These are phyloP conservation scores for Entomobrya multifasciata DNA, from an alignment of 2,888 invertebrate genomes.

Conservation along the genomic window DNA sequence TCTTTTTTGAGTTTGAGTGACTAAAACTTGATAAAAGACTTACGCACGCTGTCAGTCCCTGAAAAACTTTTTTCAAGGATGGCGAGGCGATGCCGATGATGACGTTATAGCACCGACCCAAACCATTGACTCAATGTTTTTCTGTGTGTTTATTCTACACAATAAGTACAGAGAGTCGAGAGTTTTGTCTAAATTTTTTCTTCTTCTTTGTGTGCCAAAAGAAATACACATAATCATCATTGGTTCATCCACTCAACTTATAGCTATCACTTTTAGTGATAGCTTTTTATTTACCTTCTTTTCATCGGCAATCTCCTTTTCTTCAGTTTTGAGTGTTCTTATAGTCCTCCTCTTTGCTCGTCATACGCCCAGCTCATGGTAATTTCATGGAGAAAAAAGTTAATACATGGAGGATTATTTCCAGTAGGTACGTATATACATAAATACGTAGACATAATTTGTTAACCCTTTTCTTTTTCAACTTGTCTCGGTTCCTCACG, in stretches of 20 bases:
- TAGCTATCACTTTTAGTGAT: conserved; percentile 21
- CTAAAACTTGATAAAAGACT: conserved; percentile 36
- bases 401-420: conserved; percentile 7
- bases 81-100: too few species aligned
- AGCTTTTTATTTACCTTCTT: conserved; percentile 26
- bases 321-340: background rate
- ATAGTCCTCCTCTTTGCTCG: conserved; percentile 4
- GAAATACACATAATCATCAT: conserved; percentile 4
- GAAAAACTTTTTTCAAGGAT: too few species aligned
- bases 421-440: background rate
- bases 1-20: conserved; percentile 16
- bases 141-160: too few species aligned
- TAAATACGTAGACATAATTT: background rate
- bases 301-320: background rate
- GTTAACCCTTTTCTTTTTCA: background rate
- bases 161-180: background rate
- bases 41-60: conserved; percentile 28
- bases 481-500: background rate
- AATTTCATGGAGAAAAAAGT: conserved; percentile 40
- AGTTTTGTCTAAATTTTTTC: background rate
- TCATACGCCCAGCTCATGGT: conserved; percentile 6
- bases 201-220: conserved; percentile 35
- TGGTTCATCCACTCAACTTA: background rate
- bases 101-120: too few species aligned
- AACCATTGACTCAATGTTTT: too few species aligned